phyloP scores from a whole-genome alignment of 2,113 vertebrate species.

The Calyptommatus sinebrachiatus region DNA sequence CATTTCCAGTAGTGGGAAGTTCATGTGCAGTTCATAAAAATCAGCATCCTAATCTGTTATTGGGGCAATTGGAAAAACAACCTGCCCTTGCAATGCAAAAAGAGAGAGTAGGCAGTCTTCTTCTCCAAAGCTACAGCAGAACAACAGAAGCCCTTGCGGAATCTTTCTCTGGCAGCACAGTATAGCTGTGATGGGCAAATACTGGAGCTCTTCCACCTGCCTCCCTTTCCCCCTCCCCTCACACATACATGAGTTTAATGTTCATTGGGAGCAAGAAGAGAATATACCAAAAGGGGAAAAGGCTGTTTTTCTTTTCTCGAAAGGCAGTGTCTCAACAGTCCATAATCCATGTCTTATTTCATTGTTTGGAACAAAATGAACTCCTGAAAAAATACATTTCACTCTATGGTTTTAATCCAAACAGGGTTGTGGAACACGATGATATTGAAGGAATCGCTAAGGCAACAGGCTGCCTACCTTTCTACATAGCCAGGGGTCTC shows the following conservation, averaged over 20 bases:
- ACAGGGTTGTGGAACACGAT: conserved; percentile 66
- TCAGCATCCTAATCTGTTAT: no score
- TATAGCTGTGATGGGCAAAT: neutral
- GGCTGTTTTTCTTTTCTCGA: neutral
- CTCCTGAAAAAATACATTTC: conserved; percentile 6
- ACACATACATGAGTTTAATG: neutral
- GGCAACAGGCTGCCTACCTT: conserved; percentile 67
- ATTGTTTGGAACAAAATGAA: neutral
- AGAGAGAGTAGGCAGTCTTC: no score
- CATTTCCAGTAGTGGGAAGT: no score
- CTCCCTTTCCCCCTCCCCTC: neutral
- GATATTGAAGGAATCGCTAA: conserved; percentile 60
- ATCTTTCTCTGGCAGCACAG: no score
- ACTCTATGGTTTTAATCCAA: conserved; percentile 27
- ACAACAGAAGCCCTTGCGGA: neutral
- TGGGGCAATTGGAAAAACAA: no score
- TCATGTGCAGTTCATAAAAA: no score
- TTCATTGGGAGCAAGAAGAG: neutral
- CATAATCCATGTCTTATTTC: neutral
- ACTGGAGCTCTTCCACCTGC: neutral
- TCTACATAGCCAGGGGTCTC: conserved; percentile 69
- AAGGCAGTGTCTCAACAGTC: neutral
- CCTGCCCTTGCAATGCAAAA: no score
- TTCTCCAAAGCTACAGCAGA: no score
- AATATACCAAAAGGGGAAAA: neutral